These are phyloP conservation scores for Aspidoscelis tigris DNA, from an alignment of 2,113 vertebrate genomes.

Conservation along the genomic window DNA sequence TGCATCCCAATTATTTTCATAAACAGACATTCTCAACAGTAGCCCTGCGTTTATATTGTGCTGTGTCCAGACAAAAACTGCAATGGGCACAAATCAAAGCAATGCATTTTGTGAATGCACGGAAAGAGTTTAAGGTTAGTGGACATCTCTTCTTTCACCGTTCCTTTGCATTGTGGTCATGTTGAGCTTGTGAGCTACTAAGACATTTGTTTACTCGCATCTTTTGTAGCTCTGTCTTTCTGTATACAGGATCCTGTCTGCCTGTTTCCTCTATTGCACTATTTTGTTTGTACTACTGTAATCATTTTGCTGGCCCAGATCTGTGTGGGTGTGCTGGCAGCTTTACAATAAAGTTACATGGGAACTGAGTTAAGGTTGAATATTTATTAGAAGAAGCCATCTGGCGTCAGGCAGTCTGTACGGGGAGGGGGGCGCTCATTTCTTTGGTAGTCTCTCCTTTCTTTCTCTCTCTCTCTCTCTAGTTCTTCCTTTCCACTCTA, in stretches of 20 bases:
- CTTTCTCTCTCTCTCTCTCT: slow-evolving; percentile 48
- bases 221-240: slow-evolving; percentile 85
- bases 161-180: slow-evolving; percentile 55
- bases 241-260: slow-evolving; percentile 93
- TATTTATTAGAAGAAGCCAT: slow-evolving; percentile 99
- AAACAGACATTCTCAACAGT: slow-evolving; percentile 56
- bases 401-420: slow-evolving; percentile 99
- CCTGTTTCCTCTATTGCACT: slow-evolving; percentile 94
- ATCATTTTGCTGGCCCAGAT: slow-evolving; percentile 97
- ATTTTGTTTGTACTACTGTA: slow-evolving; percentile 98
- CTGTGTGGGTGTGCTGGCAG: slow-evolving; percentile 99
- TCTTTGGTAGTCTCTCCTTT: slow-evolving; percentile 87
- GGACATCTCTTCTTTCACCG: accelerated
- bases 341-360: slow-evolving; percentile 98
- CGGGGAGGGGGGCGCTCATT: slow-evolving; percentile 91
- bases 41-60: slow-evolving; percentile 56
- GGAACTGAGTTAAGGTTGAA: slow-evolving; percentile 99
- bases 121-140: background rate
- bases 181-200: slow-evolving; percentile 75
- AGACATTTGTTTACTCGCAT: slow-evolving; percentile 83
- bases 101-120: slow-evolving; percentile 39
- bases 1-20: slow-evolving; percentile 58
- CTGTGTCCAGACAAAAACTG: slow-evolving; percentile 63
- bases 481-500: slow-evolving; percentile 78
- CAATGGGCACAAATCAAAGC: slow-evolving; percentile 57